Evolutionary conservation across 2,888 invertebrate species (phyloP), one percentile per base, ranked within the genome.

Genomic region (Pyrrhosoma nymphula): DNA sequence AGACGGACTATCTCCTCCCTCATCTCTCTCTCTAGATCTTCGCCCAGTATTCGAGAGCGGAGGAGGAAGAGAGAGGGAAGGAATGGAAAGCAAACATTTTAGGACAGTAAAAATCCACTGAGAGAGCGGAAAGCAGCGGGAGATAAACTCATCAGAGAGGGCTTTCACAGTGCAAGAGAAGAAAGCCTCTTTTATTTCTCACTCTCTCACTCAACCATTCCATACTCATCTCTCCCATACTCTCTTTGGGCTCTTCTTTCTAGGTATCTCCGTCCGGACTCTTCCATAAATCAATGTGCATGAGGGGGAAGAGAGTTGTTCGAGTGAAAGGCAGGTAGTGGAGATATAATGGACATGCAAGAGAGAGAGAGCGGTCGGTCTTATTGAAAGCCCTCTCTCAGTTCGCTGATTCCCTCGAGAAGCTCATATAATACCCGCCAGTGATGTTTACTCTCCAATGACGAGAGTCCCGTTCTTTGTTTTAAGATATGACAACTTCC

Each of bases 121-220:
- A 82, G 82, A 82, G 82, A 82, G 16, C 35, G 26, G 12, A 82
- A 18, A 82, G 82, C 30, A 18, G 82, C 30, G 35, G 82, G 30
- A 82, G 82, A 82, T 82, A 82, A 82, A 82, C 82, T 82, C 82
- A 82, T 82, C 82, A 82, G 82, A 35, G 35, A 82, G 16, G 35
- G 82, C 16, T 82, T 82, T 82, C n/a, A 20, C 60, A 26, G 14
- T 35, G 35, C 1, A 0, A 26, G 60, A 60, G 26, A 35, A 82
- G 82, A 35, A 82, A 82, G 18, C 82, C 35, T 82, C 35, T 82
- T 35, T 69, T 69, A 26, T n/a, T 69, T 82, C 82, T 82, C 30
- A 35, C 82, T 14, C 82, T 14, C 69, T 69, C n/a, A n/a, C 35
- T 14, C 35, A 35, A 35, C 18, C 18, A 16, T 18, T 30, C 82